These are phyloP conservation scores for Collichthys lucidus DNA, from an alignment of 2,113 vertebrate genomes.

Conservation along the genomic window DNA sequence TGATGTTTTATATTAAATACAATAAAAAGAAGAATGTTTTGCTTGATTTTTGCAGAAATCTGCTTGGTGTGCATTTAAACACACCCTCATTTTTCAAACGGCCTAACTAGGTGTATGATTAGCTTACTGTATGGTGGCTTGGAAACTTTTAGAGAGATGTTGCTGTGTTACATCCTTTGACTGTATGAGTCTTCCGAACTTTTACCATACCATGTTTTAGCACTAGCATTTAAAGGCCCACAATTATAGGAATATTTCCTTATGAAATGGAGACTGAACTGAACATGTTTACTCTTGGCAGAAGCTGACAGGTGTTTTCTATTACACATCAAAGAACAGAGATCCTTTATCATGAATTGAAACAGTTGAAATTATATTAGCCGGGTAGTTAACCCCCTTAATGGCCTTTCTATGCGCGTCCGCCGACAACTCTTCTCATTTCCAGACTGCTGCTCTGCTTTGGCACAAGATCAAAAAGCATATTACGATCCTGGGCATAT, in stretches of 20 bases:
- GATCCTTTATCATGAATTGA: constrained; percentile 57
- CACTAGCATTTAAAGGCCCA: neutral
- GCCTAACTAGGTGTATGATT: neutral
- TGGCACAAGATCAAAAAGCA: constrained; percentile 61
- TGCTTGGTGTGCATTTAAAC: neutral
- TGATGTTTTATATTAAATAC: constrained; percentile 64
- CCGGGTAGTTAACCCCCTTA: constrained; percentile 48
- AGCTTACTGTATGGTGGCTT: neutral
- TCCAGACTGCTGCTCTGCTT: constrained; percentile 19
- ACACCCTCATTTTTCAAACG: neutral
- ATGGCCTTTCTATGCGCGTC: constrained; percentile 38
- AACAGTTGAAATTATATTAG: constrained; percentile 58
- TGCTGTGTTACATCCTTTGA: neutral
- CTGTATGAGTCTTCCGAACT: neutral
- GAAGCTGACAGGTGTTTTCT: constrained; percentile 72
- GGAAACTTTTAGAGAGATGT: too few relatives aligned
- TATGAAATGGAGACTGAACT: constrained; percentile 21
- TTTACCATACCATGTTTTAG: neutral
- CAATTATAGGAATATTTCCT: neutral
- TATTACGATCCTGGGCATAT: constrained; percentile 34
- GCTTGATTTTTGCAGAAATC: neutral
- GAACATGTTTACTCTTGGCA: constrained; percentile 37
- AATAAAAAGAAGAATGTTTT: constrained; percentile 52
- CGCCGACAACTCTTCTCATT: neutral
- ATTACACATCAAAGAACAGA: constrained; percentile 63